These are phyloP conservation scores for Neomicropteryx cornuta DNA, from an alignment of 1,140 invertebrate genomes.

Conservation along the genomic window DNA sequence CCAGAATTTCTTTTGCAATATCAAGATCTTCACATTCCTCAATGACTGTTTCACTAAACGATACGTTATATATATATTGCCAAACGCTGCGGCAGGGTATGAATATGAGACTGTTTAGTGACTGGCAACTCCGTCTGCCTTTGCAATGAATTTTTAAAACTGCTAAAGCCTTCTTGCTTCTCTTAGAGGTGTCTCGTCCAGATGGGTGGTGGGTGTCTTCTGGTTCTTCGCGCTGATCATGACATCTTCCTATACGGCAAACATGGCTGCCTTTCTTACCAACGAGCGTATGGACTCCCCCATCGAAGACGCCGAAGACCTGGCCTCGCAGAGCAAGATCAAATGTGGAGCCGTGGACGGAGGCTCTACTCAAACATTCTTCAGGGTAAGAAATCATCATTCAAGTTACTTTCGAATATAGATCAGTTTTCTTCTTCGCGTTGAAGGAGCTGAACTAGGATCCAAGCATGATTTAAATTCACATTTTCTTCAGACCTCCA, in stretches of 20 bases:
- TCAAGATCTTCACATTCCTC: too few relatives aligned
- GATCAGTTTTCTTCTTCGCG: too few relatives aligned
- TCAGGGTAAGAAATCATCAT: constrained; percentile 59
- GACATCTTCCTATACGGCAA: constrained; percentile 92
- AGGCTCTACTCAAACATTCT: constrained; percentile 68
- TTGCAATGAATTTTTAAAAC: not conserved
- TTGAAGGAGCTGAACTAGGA: not conserved
- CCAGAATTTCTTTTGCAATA: constrained; percentile 6
- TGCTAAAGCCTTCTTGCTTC: not conserved
- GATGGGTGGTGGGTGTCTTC: constrained; percentile 76
- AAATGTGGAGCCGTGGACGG: constrained; percentile 70
- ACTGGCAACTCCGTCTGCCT: too few relatives aligned
- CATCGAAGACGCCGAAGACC: constrained; percentile 81
- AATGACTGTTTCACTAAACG: too few relatives aligned
- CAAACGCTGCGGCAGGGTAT: too few relatives aligned
- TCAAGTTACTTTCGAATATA: too few relatives aligned
- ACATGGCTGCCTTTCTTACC: constrained; percentile 89
- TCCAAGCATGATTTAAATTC: not conserved
- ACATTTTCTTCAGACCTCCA: constrained; percentile 9
- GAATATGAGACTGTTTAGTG: too few relatives aligned
- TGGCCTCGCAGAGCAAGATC: constrained; percentile 80
- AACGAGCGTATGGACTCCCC: constrained; percentile 72
- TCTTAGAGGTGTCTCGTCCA: constrained; percentile 54
- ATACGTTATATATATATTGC: too few relatives aligned
- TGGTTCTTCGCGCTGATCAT: constrained; percentile 97